A percentile compares a stretch with the other conserved stretches of the same genome.
These are phyloP conservation scores for Mionectes macconnelli DNA, from an alignment of 2,113 vertebrate genomes.

Conservation along the genomic window DNA sequence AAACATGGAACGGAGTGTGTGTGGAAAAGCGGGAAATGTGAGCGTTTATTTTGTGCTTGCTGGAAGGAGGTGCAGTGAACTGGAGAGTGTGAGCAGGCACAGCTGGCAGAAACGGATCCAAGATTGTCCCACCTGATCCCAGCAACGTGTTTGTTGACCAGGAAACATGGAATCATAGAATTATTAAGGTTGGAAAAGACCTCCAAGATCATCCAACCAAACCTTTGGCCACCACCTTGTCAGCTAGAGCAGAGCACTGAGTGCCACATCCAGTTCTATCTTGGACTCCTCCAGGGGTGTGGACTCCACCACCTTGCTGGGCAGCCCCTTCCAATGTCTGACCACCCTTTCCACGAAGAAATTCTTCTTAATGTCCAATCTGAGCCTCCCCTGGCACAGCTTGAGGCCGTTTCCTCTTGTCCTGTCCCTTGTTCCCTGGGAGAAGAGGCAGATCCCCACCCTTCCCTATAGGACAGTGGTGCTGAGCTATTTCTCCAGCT, in stretches of 20 bases:
- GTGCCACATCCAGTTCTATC: neutral
- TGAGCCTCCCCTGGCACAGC: neutral
- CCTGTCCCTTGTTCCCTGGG: neutral
- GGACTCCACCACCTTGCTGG: neutral
- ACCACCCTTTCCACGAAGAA: neutral
- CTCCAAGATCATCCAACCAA: rapidly evolving
- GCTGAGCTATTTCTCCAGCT: neutral
- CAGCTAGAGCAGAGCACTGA: neutral
- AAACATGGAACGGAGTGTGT: neutral
- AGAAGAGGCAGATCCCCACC: neutral
- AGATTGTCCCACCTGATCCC: neutral
- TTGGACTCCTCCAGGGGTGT: neutral
- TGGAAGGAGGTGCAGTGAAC: neutral
- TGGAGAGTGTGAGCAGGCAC: neutral
- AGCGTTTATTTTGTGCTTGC: neutral
- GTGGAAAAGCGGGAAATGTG: neutral
- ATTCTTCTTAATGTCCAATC: neutral
- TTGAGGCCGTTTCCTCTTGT: neutral
- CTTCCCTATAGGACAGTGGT: neutral
- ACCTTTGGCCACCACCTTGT: neutral
- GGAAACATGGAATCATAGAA: neutral
- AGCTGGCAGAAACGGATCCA: neutral
- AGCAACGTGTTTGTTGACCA: neutral
- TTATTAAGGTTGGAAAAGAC: neutral
- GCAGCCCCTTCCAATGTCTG: rapidly evolving